Evolutionary conservation across 2,888 invertebrate species (phyloP).

Genomic region (Dicycla oo): DNA sequence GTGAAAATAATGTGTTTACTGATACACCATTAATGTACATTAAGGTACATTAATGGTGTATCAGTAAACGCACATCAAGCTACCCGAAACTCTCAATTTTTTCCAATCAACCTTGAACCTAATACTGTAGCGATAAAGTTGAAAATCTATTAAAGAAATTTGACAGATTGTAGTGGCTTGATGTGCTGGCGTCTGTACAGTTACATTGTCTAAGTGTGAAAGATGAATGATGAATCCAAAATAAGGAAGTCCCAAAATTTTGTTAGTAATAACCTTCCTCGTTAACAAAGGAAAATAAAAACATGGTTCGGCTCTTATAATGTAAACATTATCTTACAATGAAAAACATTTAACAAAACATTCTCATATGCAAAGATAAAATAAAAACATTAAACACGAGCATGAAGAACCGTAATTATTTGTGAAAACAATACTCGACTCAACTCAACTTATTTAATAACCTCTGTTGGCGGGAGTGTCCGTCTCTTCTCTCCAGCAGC

Average conservation of each 20-base stretch:
- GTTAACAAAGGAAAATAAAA: constrained; percentile 1
- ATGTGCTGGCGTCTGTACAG: too few relatives aligned
- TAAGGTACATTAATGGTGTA: too few relatives aligned
- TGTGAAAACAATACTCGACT: constrained; percentile 51
- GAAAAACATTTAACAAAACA: constrained; percentile 19
- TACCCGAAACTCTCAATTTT: too few relatives aligned
- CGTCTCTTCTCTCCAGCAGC: constrained; percentile 55
- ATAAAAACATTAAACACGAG: constrained; percentile 37
- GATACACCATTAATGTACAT: too few relatives aligned
- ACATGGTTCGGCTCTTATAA: neutral
- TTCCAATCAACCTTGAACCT: too few relatives aligned
- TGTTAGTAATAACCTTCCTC: neutral
- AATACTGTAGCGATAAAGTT: too few relatives aligned
- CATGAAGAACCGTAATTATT: constrained; percentile 53
- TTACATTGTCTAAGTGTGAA: neutral
- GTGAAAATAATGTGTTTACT: neutral
- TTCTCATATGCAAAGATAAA: constrained; percentile 7
- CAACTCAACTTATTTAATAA: constrained; percentile 62
- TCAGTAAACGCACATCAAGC: too few relatives aligned
- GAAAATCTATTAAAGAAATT: too few relatives aligned
- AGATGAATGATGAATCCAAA: neutral
- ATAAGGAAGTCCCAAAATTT: neutral
- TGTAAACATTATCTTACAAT: constrained; percentile 13
- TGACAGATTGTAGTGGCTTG: too few relatives aligned
- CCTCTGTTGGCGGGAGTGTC: constrained; percentile 49